These are phyloP conservation scores for Platycnemis pennipes DNA, from an alignment of 2,888 invertebrate genomes.

Conservation along the genomic window DNA sequence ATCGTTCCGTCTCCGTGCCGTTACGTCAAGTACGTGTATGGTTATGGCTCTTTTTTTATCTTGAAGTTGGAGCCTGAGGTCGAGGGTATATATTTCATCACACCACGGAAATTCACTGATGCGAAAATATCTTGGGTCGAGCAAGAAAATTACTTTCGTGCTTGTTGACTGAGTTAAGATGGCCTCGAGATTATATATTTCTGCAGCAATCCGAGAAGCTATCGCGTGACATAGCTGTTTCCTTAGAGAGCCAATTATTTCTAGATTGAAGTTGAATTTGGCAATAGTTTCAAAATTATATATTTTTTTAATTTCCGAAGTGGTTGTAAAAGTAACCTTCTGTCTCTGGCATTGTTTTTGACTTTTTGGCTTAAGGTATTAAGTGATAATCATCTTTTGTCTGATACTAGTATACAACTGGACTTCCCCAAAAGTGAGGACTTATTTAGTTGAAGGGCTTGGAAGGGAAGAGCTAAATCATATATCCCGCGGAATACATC, in stretches of 20 bases:
- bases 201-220: not conserved
- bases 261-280: not conserved
- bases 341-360: not conserved
- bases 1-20: not conserved
- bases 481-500: not conserved
- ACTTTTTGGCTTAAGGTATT: not conserved
- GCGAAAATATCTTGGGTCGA: constrained; percentile 17
- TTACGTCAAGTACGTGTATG: not conserved
- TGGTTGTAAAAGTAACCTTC: not conserved
- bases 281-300: not conserved
- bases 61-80: not conserved
- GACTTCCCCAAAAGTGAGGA: not conserved
- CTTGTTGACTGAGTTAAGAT: not conserved
- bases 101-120: constrained; percentile 30
- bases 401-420: not conserved
- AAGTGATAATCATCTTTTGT: not conserved
- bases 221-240: not conserved
- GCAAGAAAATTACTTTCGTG: not conserved
- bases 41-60: not conserved
- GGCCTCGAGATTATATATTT: not conserved
- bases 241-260: not conserved
- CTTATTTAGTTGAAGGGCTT: not conserved
- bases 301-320: not conserved
- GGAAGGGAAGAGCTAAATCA: not conserved
- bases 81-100: not conserved